Conservation (phyloP, 1,140 invertebrate genomes). For the Leptestheria dahalacensis region DNA sequence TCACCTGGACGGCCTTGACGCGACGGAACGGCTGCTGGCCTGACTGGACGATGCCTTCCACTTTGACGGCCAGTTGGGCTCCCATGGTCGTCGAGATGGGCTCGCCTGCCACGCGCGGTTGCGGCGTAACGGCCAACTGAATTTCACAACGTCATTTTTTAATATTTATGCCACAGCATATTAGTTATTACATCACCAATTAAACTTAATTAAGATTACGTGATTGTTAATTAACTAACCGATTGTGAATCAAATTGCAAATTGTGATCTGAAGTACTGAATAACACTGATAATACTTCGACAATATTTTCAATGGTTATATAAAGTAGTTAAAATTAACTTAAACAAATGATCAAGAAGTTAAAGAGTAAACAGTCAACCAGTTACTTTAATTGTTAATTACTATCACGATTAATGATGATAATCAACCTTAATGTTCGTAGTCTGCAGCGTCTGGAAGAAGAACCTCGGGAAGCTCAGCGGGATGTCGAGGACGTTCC, state of each 20-base stretch:
- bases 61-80: conserved; percentile 63
- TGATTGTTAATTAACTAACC: too few species aligned
- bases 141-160: too few species aligned
- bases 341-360: conserved; percentile 18
- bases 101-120: conserved; percentile 54
- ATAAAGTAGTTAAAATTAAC: too few species aligned
- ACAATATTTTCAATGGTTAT: too few species aligned
- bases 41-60: conserved; percentile 64
- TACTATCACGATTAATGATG: not conserved
- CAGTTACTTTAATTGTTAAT: not conserved
- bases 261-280: not conserved
- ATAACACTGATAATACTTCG: too few species aligned
- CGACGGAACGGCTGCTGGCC: conserved; percentile 17
- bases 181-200: too few species aligned
- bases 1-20: conserved; percentile 52
- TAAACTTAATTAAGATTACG: too few species aligned
- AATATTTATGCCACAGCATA: too few species aligned
- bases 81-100: conserved; percentile 57
- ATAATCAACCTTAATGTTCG: conserved; percentile 41
- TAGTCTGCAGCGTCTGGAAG: conserved; percentile 73
- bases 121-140: conserved; percentile 69
- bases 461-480: conserved; percentile 67
- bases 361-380: conserved; percentile 13
- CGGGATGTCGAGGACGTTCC: conserved; percentile 45
- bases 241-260: too few species aligned